These are phyloP conservation scores for Hipparchia sbordonii DNA, from an alignment of 2,888 invertebrate genomes.

Conservation along the genomic window DNA sequence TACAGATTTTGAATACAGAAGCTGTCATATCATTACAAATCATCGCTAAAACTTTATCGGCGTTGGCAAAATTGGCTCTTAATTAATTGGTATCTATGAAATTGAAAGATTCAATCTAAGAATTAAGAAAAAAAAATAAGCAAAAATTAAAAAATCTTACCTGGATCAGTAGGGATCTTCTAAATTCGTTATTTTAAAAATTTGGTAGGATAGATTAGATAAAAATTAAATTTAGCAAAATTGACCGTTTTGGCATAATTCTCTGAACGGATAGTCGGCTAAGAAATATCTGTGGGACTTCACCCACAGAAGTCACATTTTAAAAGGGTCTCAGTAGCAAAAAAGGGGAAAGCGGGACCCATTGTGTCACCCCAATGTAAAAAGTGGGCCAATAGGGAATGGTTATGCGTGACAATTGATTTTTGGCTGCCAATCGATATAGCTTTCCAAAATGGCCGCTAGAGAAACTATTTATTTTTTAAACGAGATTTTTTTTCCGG, in stretches of 20 bases:
- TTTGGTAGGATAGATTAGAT: background rate
- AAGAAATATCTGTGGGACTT: constrained; percentile 44
- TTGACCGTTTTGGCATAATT: background rate
- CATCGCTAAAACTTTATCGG: too few relatives aligned
- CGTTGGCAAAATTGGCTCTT: too few relatives aligned
- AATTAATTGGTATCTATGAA: too few relatives aligned
- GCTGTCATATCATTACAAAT: too few relatives aligned
- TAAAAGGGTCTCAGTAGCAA: constrained; percentile 59
- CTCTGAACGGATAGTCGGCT: background rate
- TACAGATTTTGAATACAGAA: too few relatives aligned
- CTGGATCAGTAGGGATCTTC: background rate
- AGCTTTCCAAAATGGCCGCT: constrained; percentile 75
- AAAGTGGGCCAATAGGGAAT: constrained; percentile 79
- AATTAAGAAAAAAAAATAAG: background rate
- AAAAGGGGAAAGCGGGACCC: constrained; percentile 73
- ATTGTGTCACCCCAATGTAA: constrained; percentile 72
- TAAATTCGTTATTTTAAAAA: background rate
- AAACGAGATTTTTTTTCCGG: background rate
- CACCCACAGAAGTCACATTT: constrained; percentile 61
- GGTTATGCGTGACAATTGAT: constrained; percentile 69
- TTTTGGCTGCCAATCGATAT: constrained; percentile 79
- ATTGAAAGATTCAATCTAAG: background rate
- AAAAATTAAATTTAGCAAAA: background rate
- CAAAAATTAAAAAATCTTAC: constrained; percentile 2
- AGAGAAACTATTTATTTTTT: constrained; percentile 30